A percentile compares a stretch with the other conserved stretches of the same genome.
phyloP scores from a whole-genome alignment of 2,113 vertebrate genomes.

The Antechinus stuartii region DNA sequence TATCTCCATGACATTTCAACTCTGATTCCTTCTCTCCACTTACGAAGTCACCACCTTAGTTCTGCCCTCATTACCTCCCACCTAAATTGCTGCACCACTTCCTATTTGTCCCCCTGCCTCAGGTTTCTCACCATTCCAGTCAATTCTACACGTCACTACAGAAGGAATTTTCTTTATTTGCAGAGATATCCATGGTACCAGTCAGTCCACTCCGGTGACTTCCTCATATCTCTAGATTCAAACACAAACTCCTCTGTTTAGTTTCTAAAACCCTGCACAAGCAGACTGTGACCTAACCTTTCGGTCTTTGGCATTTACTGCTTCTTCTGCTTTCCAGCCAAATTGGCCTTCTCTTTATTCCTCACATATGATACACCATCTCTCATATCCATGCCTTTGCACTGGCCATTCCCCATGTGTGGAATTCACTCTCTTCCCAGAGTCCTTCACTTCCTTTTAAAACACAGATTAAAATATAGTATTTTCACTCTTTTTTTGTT shows the following conservation, averaged over 20 bases:
- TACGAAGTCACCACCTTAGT: neutral
- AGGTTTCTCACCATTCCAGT: neutral
- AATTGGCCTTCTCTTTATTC: neutral
- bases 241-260: neutral
- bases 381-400: neutral
- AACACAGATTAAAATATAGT: neutral
- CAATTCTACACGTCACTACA: too few relatives aligned
- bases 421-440: neutral
- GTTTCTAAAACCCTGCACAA: neutral
- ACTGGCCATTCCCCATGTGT: neutral
- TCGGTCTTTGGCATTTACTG: neutral
- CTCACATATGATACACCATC: neutral
- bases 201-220: neutral
- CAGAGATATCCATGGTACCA: neutral
- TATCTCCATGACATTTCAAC: neutral
- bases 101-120: neutral
- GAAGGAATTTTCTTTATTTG: neutral
- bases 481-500: too few relatives aligned
- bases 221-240: neutral
- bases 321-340: neutral
- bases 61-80: neutral
- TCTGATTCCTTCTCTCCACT: neutral
- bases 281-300: neutral
- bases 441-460: neutral
- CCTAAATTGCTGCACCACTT: neutral